These are phyloP conservation scores for Perizoma flavofasciatum DNA, from an alignment of 2,888 invertebrate species.

Conservation along the genomic window DNA sequence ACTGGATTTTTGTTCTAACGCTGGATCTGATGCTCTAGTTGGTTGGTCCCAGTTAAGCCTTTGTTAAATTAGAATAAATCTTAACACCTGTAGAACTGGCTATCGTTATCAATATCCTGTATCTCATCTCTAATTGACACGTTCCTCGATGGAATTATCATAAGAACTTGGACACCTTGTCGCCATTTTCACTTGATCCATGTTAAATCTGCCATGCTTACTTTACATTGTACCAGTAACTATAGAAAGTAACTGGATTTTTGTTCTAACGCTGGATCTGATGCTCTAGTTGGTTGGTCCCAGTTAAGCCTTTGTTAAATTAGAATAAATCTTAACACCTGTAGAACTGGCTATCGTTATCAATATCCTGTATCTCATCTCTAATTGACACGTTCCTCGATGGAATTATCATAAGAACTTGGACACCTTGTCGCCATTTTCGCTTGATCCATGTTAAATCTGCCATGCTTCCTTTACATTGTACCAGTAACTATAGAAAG, in stretches of 20 bases:
- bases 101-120: not conserved
- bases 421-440: not conserved
- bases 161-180: not conserved
- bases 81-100: not conserved
- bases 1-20: too few relatives aligned
- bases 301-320: not conserved
- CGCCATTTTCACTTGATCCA: not conserved
- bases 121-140: constrained; percentile 6
- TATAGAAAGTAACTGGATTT: too few relatives aligned
- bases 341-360: not conserved
- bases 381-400: not conserved
- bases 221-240: not conserved
- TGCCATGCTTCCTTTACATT: not conserved
- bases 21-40: too few relatives aligned
- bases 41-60: not conserved
- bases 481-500: not conserved
- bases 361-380: constrained; percentile 1
- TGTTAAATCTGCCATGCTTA: not conserved
- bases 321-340: not conserved
- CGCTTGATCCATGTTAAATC: not conserved
- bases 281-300: too few relatives aligned
- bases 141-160: constrained; percentile 1
- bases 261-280: too few relatives aligned
- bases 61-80: not conserved
- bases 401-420: constrained; percentile 1